A percentile compares a stretch with the other conserved stretches of the same genome.
These are phyloP conservation scores for Eurytoma adleriae DNA, from an alignment of 2,888 invertebrate genomes.

Conservation along the genomic window DNA sequence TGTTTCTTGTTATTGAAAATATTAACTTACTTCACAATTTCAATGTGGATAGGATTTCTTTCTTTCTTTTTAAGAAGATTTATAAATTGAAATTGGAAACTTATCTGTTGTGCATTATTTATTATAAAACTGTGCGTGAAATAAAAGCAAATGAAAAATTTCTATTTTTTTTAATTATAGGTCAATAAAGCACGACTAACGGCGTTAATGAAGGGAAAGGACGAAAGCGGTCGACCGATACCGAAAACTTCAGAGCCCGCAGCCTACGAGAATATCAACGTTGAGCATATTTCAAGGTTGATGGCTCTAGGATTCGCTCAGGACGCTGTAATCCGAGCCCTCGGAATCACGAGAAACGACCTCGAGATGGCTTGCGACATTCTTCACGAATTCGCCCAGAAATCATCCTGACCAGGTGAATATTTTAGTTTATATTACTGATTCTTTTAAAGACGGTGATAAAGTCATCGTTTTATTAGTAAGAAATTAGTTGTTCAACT, in stretches of 20 bases:
- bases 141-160: too few species aligned
- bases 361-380: conserved; percentile 97
- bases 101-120: too few species aligned
- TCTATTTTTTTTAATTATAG: conserved; percentile 42
- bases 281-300: conserved; percentile 92
- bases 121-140: too few species aligned
- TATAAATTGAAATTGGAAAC: too few species aligned
- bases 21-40: too few species aligned
- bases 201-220: conserved; percentile 71
- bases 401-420: conserved; percentile 75
- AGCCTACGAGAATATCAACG: conserved; percentile 91
- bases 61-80: too few species aligned
- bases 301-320: conserved; percentile 94
- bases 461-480: too few species aligned
- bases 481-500: too few species aligned
- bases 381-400: conserved; percentile 91
- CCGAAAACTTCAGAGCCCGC: conserved; percentile 68
- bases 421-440: not conserved
- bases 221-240: conserved; percentile 67
- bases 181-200: conserved; percentile 69
- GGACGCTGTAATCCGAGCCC: conserved; percentile 92
- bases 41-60: too few species aligned
- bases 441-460: not conserved
- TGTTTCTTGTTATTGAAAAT: too few species aligned
- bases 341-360: conserved; percentile 95